These are phyloP conservation scores for Paragorgia papillata DNA, from an alignment of 92 coral and sea anemone species.

Conservation along the genomic window DNA sequence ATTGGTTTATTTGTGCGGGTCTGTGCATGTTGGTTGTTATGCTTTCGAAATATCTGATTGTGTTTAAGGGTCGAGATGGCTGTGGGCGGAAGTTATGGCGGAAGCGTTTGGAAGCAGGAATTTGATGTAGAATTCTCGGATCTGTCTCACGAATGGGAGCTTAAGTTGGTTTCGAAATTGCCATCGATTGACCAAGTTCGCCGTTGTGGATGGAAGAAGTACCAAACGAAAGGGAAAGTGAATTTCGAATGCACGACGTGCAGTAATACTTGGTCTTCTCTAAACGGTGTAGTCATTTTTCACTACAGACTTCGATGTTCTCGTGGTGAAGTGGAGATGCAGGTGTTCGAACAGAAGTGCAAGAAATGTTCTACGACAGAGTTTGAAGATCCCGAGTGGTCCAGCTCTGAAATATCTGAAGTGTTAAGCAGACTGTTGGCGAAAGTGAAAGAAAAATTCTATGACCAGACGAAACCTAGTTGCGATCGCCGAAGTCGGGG, in stretches of 20 bases:
- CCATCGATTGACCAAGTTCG: too few relatives aligned
- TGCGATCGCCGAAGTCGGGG: background rate
- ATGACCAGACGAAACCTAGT: background rate
- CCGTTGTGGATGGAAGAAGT: background rate
- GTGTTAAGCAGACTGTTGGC: background rate
- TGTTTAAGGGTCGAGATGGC: too few relatives aligned
- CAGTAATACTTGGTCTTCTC: background rate
- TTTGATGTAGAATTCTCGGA: background rate
- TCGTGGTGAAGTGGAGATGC: background rate
- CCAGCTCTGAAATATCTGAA: background rate
- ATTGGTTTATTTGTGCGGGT: too few relatives aligned
- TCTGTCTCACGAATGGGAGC: background rate
- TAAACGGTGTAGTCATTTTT: background rate
- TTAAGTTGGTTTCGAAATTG: background rate
- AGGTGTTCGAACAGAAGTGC: background rate
- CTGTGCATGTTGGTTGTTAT: too few relatives aligned
- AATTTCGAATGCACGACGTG: background rate
- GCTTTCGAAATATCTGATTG: too few relatives aligned
- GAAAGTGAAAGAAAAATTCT: background rate
- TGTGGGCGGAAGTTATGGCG: too few relatives aligned
- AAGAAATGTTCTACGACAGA: background rate
- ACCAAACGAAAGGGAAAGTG: background rate
- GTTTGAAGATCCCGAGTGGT: background rate
- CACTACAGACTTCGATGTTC: background rate
- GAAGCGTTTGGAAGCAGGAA: background rate